These are phyloP conservation scores for Acleris cristana DNA, from an alignment of 2,888 invertebrate genomes.

Conservation along the genomic window DNA sequence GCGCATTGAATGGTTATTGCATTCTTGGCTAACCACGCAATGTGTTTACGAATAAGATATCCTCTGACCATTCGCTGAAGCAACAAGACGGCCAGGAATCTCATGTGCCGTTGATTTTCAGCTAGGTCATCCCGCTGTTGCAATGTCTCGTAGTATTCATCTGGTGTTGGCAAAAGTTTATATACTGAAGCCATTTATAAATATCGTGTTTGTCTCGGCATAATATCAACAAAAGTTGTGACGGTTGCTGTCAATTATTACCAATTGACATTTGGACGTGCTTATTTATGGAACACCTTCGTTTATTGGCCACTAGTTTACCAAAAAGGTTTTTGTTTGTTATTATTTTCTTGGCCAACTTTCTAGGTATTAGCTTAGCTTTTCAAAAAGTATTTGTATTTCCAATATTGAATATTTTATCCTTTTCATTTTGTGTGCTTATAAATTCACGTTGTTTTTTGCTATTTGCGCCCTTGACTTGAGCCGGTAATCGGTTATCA, in stretches of 20 bases:
- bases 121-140: conserved; percentile 61
- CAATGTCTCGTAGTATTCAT: conserved; percentile 60
- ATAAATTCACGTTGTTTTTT: conserved; percentile 38
- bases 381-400: too few species aligned
- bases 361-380: conserved; percentile 41
- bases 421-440: too few species aligned
- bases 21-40: conserved; percentile 66
- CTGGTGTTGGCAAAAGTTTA: conserved; percentile 52
- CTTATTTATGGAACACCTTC: not conserved
- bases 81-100: conserved; percentile 62
- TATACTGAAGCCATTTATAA: conserved; percentile 60
- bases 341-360: too few species aligned
- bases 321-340: not conserved
- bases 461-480: conserved; percentile 64
- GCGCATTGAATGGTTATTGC: conserved; percentile 72
- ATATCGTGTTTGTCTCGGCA: conserved; percentile 5
- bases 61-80: conserved; percentile 67
- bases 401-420: too few species aligned
- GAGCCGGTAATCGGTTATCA: conserved; percentile 65
- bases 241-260: conserved; percentile 4
- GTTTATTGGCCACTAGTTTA: not conserved
- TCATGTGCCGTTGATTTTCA: conserved; percentile 54
- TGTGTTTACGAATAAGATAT: conserved; percentile 66
- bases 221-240: conserved; percentile 12
- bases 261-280: not conserved